phyloP scores from a whole-genome alignment of 1,140 invertebrate species.

The Meteorus sp. region DNA sequence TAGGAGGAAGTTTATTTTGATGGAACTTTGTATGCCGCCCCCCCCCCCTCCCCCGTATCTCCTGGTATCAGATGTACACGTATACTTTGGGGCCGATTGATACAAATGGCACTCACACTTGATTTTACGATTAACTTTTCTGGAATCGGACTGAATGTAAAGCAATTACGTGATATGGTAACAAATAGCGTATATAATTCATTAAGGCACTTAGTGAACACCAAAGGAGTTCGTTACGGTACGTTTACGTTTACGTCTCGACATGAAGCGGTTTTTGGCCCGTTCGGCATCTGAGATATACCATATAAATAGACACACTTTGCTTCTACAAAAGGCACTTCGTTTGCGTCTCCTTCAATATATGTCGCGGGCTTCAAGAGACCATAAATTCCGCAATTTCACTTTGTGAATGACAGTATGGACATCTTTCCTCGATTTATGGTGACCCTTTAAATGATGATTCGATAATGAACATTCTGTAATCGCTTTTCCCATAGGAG shows the following conservation, averaged over 20 bases:
- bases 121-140: too few species aligned
- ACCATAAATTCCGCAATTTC: constrained; percentile 12
- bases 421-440: too few species aligned
- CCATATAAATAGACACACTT: constrained; percentile 51
- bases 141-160: constrained; percentile 7
- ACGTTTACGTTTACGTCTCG: constrained; percentile 43
- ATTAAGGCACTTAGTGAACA: constrained; percentile 50
- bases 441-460: too few species aligned
- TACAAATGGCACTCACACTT: too few species aligned
- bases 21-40: too few species aligned
- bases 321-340: constrained; percentile 50
- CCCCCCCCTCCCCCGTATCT: too few species aligned
- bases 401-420: background rate
- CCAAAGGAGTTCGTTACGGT: constrained; percentile 44
- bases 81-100: too few species aligned
- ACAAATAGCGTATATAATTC: constrained; percentile 40
- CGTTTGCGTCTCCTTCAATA: constrained; percentile 31
- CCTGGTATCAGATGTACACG: too few species aligned
- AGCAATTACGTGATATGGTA: constrained; percentile 3
- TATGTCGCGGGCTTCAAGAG: background rate
- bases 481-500: too few species aligned
- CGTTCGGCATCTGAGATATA: constrained; percentile 47
- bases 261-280: constrained; percentile 37
- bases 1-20: too few species aligned
- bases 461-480: too few species aligned